Evolutionary conservation across 2,797 vertebrate genomes (phyloP).

Genomic region (Onychomys arenicola): DNA sequence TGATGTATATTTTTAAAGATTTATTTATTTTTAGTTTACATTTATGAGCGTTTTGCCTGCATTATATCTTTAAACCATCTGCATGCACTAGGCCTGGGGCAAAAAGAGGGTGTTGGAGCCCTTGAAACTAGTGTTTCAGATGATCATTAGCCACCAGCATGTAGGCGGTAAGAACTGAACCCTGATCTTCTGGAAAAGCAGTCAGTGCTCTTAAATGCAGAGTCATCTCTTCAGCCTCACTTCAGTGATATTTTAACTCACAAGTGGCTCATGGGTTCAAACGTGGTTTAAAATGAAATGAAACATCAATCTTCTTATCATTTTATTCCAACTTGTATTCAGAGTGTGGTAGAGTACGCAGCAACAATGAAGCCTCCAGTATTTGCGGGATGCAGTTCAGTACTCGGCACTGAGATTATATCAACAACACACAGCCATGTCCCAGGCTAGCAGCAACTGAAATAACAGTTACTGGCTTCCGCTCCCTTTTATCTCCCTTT

Average conservation of each 20-base stretch:
- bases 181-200: neutral
- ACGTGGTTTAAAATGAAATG: neutral
- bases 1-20: neutral
- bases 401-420: neutral
- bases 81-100: no score
- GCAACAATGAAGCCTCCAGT: neutral
- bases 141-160: neutral
- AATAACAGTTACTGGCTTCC: neutral
- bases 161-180: neutral
- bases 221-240: neutral
- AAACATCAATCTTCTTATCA: neutral
- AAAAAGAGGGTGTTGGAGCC: neutral
- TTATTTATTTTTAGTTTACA: neutral
- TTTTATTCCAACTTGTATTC: neutral
- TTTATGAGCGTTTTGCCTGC: neutral
- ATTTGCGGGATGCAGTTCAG: neutral
- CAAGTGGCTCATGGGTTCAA: constrained; percentile 6
- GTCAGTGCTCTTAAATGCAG: neutral
- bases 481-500: constrained; percentile 3
- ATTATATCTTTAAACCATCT: neutral
- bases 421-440: constrained; percentile 9
- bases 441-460: neutral
- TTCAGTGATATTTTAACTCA: neutral
- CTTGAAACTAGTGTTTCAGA: neutral
- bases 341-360: neutral